Evolutionary conservation across 2,797 vertebrate genomes (phyloP).

Genomic region (Thunnus albacares): DNA sequence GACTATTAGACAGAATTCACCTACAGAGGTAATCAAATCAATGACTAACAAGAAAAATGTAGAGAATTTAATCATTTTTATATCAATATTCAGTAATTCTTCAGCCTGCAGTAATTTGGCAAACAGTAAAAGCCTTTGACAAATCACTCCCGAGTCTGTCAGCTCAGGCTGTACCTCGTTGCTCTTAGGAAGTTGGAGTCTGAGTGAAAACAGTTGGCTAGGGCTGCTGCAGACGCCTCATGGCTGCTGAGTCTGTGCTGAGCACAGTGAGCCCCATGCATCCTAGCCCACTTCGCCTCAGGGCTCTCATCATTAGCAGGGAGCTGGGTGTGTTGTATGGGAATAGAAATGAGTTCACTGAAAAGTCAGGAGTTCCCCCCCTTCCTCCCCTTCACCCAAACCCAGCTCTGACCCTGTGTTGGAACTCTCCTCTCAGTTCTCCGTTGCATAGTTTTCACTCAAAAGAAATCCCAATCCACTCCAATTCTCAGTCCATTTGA

Average conservation of each 20-base stretch:
- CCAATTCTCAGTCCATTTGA: constrained; percentile 27
- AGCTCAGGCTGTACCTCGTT: constrained; percentile 48
- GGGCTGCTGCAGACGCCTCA: constrained; percentile 70
- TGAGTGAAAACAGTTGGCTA: constrained; percentile 76
- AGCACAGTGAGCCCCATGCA: constrained; percentile 57
- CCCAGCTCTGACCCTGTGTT: constrained; percentile 44
- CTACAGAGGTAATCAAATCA: constrained; percentile 10
- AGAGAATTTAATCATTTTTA: constrained; percentile 7
- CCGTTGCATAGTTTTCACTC: constrained; percentile 27
- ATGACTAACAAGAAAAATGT: constrained; percentile 6
- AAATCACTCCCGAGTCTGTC: constrained; percentile 58
- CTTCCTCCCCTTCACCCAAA: constrained; percentile 23
- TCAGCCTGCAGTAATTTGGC: constrained; percentile 46
- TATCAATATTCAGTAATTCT: constrained; percentile 40
- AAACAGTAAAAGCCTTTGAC: constrained; percentile 50
- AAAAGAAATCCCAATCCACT: constrained; percentile 18
- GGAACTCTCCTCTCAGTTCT: constrained; percentile 18
- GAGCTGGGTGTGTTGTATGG: constrained; percentile 63
- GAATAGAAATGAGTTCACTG: constrained; percentile 80
- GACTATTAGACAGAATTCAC: background rate
- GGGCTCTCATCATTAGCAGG: constrained; percentile 76
- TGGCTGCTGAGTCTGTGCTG: constrained; percentile 44
- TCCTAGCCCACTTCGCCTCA: constrained; percentile 66
- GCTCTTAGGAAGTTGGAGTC: constrained; percentile 56
- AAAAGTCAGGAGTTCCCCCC: constrained; percentile 70